These are phyloP conservation scores for Neocrepidodera transversa DNA, from an alignment of 2,888 invertebrate species.

Conservation along the genomic window DNA sequence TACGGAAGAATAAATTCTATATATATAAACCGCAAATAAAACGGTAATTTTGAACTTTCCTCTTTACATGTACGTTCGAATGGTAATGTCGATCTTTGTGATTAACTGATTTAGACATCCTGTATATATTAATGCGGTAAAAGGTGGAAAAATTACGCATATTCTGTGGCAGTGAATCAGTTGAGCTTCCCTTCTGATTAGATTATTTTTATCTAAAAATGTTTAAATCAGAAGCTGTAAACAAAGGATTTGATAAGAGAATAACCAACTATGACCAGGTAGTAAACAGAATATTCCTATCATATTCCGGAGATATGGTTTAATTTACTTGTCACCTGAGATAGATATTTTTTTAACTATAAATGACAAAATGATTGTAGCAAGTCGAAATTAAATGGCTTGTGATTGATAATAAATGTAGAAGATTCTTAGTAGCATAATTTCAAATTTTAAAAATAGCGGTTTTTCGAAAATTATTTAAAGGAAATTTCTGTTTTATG, in stretches of 20 bases:
- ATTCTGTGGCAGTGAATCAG: slow-evolving; percentile 26
- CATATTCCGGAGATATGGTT: too few relatives aligned
- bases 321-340: too few relatives aligned
- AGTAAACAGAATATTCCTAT: not conserved
- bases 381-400: too few relatives aligned
- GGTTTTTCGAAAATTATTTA: too few relatives aligned
- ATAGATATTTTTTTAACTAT: too few relatives aligned
- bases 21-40: slow-evolving; percentile 7
- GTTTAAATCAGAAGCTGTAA: slow-evolving; percentile 12
- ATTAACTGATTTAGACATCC: slow-evolving; percentile 1
- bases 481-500: too few relatives aligned
- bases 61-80: too few relatives aligned
- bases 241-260: slow-evolving; percentile 12
- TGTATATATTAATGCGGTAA: slow-evolving; percentile 19
- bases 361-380: too few relatives aligned
- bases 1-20: not conserved
- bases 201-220: not conserved
- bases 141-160: slow-evolving; percentile 33
- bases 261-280: not conserved
- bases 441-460: too few relatives aligned
- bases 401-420: too few relatives aligned
- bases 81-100: slow-evolving; percentile 9
- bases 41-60: not conserved
- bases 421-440: too few relatives aligned
- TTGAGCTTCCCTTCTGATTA: slow-evolving; percentile 24